Percentiles rank a stretch among this genome's conserved stretches.
These are phyloP conservation scores for Cirrhinus mrigala DNA, from an alignment of 2,797 vertebrate genomes.

Conservation along the genomic window DNA sequence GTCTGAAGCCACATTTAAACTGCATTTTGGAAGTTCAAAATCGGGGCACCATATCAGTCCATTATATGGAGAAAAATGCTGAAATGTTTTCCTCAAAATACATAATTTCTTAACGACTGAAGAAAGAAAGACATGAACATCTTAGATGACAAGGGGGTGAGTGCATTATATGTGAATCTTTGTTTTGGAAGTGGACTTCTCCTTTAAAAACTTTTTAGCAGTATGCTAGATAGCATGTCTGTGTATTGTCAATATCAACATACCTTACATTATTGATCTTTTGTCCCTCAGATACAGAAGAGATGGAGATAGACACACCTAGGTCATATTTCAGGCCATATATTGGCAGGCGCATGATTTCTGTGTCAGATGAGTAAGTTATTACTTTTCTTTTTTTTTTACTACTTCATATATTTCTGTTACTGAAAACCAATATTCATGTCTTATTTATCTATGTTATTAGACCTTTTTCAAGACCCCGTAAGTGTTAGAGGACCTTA, in stretches of 20 bases:
- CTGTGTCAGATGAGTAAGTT: conserved; percentile 21
- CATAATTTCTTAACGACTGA: too few relatives aligned
- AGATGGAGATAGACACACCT: conserved; percentile 32
- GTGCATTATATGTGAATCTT: too few relatives aligned
- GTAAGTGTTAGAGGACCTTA: not conserved
- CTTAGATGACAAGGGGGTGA: too few relatives aligned
- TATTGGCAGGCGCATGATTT: not conserved
- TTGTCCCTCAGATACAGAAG: conserved; percentile 11
- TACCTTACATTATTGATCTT: not conserved
- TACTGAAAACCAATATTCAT: not conserved
- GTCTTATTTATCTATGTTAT: not conserved
- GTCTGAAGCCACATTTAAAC: too few relatives aligned
- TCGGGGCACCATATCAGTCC: too few relatives aligned
- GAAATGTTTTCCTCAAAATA: too few relatives aligned
- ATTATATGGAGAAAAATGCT: too few relatives aligned
- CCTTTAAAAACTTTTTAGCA: too few relatives aligned
- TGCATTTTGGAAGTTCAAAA: too few relatives aligned
- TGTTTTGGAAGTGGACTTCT: too few relatives aligned
- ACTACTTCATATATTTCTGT: not conserved
- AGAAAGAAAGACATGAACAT: too few relatives aligned
- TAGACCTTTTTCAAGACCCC: not conserved
- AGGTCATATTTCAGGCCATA: not conserved
- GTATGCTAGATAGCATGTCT: not conserved
- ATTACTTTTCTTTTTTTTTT: not conserved
- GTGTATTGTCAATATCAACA: not conserved